These are phyloP conservation scores for Zaprionus bogoriensis DNA, from an alignment of 2,888 invertebrate species.

Conservation along the genomic window DNA sequence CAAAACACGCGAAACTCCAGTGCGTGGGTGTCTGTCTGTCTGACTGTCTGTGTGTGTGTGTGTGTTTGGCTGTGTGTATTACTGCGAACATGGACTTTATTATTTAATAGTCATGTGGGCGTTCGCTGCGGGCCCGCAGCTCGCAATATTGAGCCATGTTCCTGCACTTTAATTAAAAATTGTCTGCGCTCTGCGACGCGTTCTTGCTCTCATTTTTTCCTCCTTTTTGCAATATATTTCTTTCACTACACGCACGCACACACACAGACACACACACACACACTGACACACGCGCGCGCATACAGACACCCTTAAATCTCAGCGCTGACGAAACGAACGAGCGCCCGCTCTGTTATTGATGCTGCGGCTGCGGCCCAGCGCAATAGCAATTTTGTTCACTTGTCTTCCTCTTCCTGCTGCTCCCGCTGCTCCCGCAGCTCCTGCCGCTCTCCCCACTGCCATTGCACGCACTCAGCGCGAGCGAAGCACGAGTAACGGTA, in stretches of 20 bases:
- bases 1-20: conserved; percentile 10
- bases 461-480: conserved; percentile 20
- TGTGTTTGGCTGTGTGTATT: conserved; percentile 14
- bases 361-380: conserved; percentile 68
- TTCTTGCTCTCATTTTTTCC: conserved; percentile 41
- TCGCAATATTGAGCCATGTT: conserved; percentile 40
- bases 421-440: conserved; percentile 3
- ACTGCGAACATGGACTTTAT: conserved; percentile 51
- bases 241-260: conserved; percentile 8
- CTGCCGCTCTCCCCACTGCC: background rate
- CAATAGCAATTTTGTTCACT: conserved; percentile 73
- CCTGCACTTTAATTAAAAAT: conserved; percentile 56
- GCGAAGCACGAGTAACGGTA: conserved; percentile 26
- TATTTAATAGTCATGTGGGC: conserved; percentile 68
- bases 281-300: conserved; percentile 1
- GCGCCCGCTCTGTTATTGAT: conserved; percentile 55
- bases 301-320: conserved; percentile 50
- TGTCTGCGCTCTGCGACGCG: conserved; percentile 43
- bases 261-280: conserved; percentile 1
- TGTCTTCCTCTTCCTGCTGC: conserved; percentile 54
- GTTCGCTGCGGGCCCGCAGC: conserved; percentile 16
- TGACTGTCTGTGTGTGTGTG: background rate
- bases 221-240: conserved; percentile 15
- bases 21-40: background rate
- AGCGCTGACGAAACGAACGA: conserved; percentile 5